Percentiles rank a stretch among this genome's conserved stretches.
phyloP scores from a whole-genome alignment of 2,113 vertebrate genomes.

The Heterochromis multidens region DNA sequence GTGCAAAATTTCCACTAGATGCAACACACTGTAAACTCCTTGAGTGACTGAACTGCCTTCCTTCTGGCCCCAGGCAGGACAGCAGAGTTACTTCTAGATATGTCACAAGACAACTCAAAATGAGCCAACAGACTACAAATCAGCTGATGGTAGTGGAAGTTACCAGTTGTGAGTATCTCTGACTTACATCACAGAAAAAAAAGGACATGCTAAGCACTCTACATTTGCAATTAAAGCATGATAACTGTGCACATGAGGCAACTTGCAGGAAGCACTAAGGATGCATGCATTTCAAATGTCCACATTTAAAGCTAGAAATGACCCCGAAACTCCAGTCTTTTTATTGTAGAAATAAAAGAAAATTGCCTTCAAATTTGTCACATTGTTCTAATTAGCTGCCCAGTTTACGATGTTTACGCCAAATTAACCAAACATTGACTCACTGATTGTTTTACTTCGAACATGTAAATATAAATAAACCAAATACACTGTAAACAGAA shows the following conservation, averaged over 20 bases:
- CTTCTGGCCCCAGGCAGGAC: neutral
- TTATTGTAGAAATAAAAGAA: neutral
- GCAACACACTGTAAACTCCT: neutral
- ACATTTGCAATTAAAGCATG: neutral
- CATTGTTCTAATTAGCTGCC: neutral
- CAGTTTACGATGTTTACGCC: neutral
- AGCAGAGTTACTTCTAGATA: neutral
- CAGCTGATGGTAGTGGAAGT: neutral
- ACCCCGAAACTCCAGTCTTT: neutral
- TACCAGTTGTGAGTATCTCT: neutral
- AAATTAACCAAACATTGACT: neutral
- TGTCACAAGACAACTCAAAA: neutral
- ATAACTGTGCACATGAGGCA: neutral
- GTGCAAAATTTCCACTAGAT: neutral
- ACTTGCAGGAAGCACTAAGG: too few species aligned
- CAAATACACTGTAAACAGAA: too few species aligned
- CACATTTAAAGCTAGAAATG: neutral
- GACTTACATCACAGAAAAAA: neutral
- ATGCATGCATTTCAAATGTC: neutral
- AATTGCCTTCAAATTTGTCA: neutral
- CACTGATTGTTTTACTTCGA: too few species aligned
- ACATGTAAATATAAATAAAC: too few species aligned
- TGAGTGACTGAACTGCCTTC: neutral
- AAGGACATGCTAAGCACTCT: neutral
- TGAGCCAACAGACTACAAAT: neutral